Evolutionary conservation across 1,140 invertebrate genomes (phyloP).

Genomic region (Leptinotarsa undecemlineata): DNA sequence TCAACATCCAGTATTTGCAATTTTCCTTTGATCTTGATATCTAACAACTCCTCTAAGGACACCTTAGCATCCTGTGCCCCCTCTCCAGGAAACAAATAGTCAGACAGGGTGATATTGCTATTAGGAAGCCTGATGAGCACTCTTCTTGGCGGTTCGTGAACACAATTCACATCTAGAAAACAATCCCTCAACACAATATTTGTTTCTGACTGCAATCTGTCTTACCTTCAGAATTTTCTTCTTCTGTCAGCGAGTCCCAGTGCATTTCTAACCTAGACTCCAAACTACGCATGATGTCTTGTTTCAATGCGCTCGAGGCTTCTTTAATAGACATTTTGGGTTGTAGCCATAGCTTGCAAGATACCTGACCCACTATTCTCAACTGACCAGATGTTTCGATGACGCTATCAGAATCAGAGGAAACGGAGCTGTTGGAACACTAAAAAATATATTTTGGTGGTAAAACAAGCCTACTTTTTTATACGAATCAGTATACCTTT

Average conservation of each 20-base stretch:
- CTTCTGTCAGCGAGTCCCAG: conserved; percentile 82
- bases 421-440: background rate
- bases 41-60: conserved; percentile 74
- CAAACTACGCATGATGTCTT: conserved; percentile 79
- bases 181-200: too few species aligned
- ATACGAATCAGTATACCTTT: background rate
- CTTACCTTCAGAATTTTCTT: conserved; percentile 55
- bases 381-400: conserved; percentile 55
- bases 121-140: conserved; percentile 71
- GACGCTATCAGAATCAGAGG: background rate
- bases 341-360: conserved; percentile 72
- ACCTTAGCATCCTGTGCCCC: conserved; percentile 72
- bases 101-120: conserved; percentile 71
- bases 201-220: background rate
- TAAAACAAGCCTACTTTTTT: background rate
- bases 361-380: conserved; percentile 66
- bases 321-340: conserved; percentile 70
- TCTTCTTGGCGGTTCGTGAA: conserved; percentile 79
- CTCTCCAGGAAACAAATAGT: conserved; percentile 85
- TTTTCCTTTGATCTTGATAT: conserved; percentile 68
- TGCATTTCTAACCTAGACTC: conserved; percentile 80
- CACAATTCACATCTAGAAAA: conserved; percentile 65
- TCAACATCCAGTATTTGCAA: conserved; percentile 71
- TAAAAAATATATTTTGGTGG: background rate
- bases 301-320: conserved; percentile 68